phyloP scores from a whole-genome alignment of 2,797 vertebrate genomes.

The Podarcis siculus region DNA sequence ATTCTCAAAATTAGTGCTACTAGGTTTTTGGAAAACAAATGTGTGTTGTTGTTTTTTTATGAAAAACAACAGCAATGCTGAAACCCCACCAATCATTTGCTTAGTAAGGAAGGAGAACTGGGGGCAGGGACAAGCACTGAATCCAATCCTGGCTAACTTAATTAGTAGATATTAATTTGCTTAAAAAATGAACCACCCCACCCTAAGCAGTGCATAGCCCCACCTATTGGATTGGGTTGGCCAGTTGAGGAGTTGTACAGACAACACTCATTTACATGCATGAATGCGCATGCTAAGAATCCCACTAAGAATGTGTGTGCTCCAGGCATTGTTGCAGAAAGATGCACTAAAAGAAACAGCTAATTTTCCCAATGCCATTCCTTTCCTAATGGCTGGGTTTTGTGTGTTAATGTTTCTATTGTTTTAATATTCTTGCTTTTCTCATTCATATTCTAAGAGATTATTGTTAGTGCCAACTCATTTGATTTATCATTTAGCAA shows the following conservation, averaged over 20 bases:
- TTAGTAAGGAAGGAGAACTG: neutral
- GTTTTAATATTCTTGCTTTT: constrained; percentile 82
- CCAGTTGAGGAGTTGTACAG: neutral
- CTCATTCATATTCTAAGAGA: constrained; percentile 83
- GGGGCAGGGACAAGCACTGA: neutral
- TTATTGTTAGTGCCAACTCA: constrained; percentile 81
- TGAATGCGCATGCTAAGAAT: neutral
- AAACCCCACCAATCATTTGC: neutral
- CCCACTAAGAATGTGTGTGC: neutral
- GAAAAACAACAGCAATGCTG: neutral
- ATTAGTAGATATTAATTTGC: neutral
- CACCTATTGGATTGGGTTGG: neutral
- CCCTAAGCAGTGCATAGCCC: neutral
- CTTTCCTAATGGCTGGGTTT: constrained; percentile 55
- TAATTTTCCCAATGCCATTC: constrained; percentile 62
- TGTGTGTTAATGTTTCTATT: constrained; percentile 80
- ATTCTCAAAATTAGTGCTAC: neutral
- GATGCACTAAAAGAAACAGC: constrained; percentile 37
- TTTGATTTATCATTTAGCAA: constrained; percentile 84
- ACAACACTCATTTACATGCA: neutral
- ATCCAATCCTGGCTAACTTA: neutral
- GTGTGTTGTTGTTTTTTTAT: neutral
- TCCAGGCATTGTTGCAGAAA: constrained; percentile 42
- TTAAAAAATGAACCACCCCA: neutral
- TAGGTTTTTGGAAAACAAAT: too few relatives aligned